phyloP scores from a whole-genome alignment of 2,888 invertebrate genomes.

The Hirtodrosophila cameraria region DNA sequence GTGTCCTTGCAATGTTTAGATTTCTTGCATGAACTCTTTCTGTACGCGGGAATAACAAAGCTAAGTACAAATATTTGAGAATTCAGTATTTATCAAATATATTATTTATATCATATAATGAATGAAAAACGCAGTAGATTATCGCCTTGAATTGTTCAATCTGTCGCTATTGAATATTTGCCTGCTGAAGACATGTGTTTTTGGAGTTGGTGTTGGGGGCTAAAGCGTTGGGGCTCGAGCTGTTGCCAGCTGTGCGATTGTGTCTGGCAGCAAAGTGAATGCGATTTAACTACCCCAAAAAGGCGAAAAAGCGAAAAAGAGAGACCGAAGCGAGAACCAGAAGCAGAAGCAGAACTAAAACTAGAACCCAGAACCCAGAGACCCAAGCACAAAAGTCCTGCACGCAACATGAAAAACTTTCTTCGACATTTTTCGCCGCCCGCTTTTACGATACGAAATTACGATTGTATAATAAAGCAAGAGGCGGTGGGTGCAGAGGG shows the following conservation, averaged over 20 bases:
- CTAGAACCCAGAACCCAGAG: constrained; percentile 1
- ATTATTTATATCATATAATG: constrained; percentile 15
- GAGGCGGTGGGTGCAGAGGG: constrained; percentile 20
- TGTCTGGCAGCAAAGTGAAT: constrained; percentile 20
- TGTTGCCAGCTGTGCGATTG: constrained; percentile 17
- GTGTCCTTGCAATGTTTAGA: too few relatives aligned
- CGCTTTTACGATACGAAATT: constrained; percentile 75
- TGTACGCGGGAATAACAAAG: too few relatives aligned
- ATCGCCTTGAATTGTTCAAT: constrained; percentile 51
- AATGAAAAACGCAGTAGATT: constrained; percentile 41
- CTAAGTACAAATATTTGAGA: too few relatives aligned
- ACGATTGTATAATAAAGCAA: constrained; percentile 75
- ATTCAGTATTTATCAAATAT: too few relatives aligned
- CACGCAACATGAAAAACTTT: constrained; percentile 75
- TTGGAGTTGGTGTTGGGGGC: not conserved
- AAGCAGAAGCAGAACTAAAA: not conserved
- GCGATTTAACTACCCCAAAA: constrained; percentile 8
- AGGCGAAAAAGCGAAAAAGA: too few relatives aligned
- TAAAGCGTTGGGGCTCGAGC: not conserved
- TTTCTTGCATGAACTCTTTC: too few relatives aligned
- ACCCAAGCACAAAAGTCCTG: constrained; percentile 45
- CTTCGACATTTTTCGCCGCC: constrained; percentile 71
- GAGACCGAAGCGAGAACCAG: not conserved
- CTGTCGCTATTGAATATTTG: constrained; percentile 44
- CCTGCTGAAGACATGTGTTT: constrained; percentile 22